Evolutionary conservation across 1,140 invertebrate species (phyloP).

Genomic region (Drosophila trapezifrons): DNA sequence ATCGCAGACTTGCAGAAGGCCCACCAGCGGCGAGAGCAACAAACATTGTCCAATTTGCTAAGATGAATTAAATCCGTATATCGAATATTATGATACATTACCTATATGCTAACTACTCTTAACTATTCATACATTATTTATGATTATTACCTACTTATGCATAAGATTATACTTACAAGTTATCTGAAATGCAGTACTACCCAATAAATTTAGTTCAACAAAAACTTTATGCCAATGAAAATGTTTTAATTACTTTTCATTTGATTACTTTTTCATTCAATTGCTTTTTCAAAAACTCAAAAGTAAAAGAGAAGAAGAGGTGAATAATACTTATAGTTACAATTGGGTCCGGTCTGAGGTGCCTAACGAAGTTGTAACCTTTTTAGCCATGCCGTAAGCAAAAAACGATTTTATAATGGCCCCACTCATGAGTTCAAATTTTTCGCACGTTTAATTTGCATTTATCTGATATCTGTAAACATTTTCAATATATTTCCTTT

Average conservation of each 20-base stretch:
- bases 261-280: slow-evolving; percentile 76
- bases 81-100: slow-evolving; percentile 62
- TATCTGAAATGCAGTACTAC: slow-evolving; percentile 82
- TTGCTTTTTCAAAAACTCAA: slow-evolving; percentile 68
- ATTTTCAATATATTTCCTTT: slow-evolving; percentile 29
- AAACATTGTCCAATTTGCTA: slow-evolving; percentile 63
- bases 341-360: slow-evolving; percentile 78
- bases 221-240: slow-evolving; percentile 83
- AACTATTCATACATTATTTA: slow-evolving; percentile 61
- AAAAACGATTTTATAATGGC: slow-evolving; percentile 80
- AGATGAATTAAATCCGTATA: slow-evolving; percentile 47
- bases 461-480: slow-evolving; percentile 46
- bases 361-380: slow-evolving; percentile 75
- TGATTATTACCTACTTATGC: slow-evolving; percentile 66
- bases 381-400: slow-evolving; percentile 70
- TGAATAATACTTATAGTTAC: slow-evolving; percentile 65
- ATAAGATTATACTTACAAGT: slow-evolving; percentile 75
- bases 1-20: slow-evolving; percentile 54
- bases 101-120: slow-evolving; percentile 61
- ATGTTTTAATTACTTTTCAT: slow-evolving; percentile 79
- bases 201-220: slow-evolving; percentile 84
- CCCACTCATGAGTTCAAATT: slow-evolving; percentile 68
- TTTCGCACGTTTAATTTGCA: slow-evolving; percentile 75
- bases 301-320: slow-evolving; percentile 38
- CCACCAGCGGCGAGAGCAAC: slow-evolving; percentile 28